Conservation (phyloP, 2,797 vertebrate species). For the Notamacropus eugenii region DNA sequence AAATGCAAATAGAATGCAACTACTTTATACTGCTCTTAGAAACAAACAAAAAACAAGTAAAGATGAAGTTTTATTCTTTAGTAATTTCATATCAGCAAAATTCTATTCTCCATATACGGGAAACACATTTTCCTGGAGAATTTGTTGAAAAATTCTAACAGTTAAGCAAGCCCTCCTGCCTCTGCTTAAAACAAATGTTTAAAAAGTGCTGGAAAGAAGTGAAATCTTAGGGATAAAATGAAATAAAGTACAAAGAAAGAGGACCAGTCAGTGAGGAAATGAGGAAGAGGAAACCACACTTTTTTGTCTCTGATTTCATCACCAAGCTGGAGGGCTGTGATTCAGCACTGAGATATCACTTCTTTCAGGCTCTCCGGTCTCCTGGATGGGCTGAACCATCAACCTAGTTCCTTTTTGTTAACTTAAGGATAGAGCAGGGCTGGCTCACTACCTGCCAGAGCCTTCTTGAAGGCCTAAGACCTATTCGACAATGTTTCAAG, state of each 20-base stretch:
- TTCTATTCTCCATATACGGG: neutral
- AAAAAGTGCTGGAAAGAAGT: neutral
- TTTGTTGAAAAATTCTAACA: neutral
- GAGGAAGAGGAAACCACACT: neutral
- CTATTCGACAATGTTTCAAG: neutral
- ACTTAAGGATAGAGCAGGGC: neutral
- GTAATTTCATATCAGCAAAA: neutral
- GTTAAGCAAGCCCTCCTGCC: neutral
- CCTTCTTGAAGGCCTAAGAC: neutral
- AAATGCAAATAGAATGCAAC: neutral
- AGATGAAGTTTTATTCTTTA: neutral
- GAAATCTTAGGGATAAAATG: neutral
- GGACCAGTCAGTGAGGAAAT: neutral
- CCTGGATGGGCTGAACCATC: neutral
- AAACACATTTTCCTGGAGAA: neutral
- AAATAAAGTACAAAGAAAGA: neutral
- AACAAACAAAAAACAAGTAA: neutral
- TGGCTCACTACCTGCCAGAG: neutral
- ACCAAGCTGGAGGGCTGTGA: neutral
- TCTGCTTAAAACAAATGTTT: neutral
- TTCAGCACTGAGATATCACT: neutral
- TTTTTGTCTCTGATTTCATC: neutral
- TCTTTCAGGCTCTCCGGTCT: neutral
- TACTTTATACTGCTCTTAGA: neutral
- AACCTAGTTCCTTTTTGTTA: neutral